phyloP scores from a whole-genome alignment of 1,140 invertebrate genomes.

The Neodiprion fabricii region DNA sequence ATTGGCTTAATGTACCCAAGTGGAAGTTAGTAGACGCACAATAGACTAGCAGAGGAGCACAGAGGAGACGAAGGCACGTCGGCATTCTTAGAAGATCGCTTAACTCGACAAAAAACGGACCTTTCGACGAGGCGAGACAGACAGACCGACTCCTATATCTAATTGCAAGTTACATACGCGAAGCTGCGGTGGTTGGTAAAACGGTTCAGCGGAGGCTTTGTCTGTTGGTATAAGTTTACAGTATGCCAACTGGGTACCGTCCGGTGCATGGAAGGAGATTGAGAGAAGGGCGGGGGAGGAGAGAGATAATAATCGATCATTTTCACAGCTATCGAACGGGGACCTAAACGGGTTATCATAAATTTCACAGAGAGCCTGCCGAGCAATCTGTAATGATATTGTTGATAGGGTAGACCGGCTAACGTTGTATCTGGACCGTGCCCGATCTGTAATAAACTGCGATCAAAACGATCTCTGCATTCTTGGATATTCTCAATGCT shows the following conservation, averaged over 20 bases:
- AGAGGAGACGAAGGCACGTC: not conserved
- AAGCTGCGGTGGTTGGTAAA: too few species aligned
- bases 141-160: constrained; percentile 5
- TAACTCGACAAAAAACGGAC: constrained; percentile 2
- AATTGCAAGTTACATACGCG: not conserved
- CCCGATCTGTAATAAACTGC: constrained; percentile 42
- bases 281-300: not conserved
- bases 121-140: not conserved
- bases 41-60: not conserved
- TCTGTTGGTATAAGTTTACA: too few species aligned
- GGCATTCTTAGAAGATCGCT: constrained; percentile 4
- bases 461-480: constrained; percentile 20
- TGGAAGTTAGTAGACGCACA: constrained; percentile 1
- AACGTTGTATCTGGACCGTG: constrained; percentile 42
- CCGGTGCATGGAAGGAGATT: too few species aligned
- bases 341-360: constrained; percentile 48
- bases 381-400: constrained; percentile 50
- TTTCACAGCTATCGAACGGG: constrained; percentile 42
- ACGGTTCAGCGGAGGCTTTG: too few species aligned
- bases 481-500: not conserved
- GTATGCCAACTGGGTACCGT: too few species aligned
- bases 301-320: constrained; percentile 37
- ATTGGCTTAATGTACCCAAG: constrained; percentile 2
- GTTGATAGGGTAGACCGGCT: constrained; percentile 29
- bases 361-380: constrained; percentile 41